phyloP scores from a whole-genome alignment of 2,888 invertebrate genomes.

The Laothoe populi region DNA sequence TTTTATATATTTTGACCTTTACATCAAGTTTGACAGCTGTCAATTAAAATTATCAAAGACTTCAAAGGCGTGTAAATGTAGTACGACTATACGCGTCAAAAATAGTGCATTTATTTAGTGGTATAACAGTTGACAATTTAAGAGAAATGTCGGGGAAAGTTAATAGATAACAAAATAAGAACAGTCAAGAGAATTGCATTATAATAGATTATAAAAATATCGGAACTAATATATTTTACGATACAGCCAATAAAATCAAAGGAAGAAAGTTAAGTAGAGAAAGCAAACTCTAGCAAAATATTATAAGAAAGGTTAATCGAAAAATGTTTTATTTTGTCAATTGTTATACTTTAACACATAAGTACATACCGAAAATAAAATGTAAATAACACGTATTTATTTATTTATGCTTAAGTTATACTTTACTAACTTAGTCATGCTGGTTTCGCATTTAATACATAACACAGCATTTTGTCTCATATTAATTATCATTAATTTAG shows the following conservation, averaged over 20 bases:
- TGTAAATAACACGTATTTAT: slow-evolving; percentile 77
- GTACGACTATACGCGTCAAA: slow-evolving; percentile 16
- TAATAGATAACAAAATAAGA: not conserved
- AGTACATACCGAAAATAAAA: slow-evolving; percentile 40
- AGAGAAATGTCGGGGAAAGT: slow-evolving; percentile 30
- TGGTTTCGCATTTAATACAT: slow-evolving; percentile 75
- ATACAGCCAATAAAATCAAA: not conserved
- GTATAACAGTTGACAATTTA: slow-evolving; percentile 30
- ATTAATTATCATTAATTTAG: slow-evolving; percentile 56
- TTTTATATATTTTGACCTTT: slow-evolving; percentile 4
- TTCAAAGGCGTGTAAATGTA: not conserved
- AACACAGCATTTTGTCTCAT: slow-evolving; percentile 59
- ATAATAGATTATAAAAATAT: no score
- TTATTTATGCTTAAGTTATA: slow-evolving; percentile 54
- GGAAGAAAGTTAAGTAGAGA: not conserved
- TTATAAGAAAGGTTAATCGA: not conserved
- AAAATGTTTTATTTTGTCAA: slow-evolving; percentile 37
- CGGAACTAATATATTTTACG: not conserved
- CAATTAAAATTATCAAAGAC: not conserved
- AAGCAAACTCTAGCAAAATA: not conserved
- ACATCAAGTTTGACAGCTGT: slow-evolving; percentile 12
- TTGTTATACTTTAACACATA: slow-evolving; percentile 27
- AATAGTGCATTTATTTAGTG: slow-evolving; percentile 20
- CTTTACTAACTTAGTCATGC: slow-evolving; percentile 65
- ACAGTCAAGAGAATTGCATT: not conserved